A percentile compares a stretch with the other conserved stretches of the same genome.
phyloP scores from a whole-genome alignment of 2,888 invertebrate genomes.

The Nephrotoma flavescens region DNA sequence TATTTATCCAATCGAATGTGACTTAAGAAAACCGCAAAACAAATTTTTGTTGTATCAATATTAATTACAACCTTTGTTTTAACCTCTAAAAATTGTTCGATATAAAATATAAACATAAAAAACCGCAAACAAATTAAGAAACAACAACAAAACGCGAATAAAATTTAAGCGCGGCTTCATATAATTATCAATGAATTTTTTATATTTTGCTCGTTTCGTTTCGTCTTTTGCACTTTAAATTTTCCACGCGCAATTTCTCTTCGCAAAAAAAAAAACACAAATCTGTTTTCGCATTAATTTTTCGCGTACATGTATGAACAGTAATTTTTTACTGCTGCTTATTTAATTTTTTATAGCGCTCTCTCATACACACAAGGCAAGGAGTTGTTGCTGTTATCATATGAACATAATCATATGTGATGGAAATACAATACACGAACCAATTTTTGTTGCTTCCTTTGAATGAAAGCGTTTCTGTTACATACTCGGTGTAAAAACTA shows the following conservation, averaged over 20 bases:
- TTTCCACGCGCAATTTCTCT: not conserved
- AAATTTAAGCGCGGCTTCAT: not conserved
- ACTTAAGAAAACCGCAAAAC: not conserved
- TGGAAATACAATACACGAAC: not conserved
- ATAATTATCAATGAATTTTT: not conserved
- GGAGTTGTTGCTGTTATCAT: not conserved
- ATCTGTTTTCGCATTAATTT: not conserved
- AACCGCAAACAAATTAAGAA: not conserved
- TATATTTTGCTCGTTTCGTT: not conserved
- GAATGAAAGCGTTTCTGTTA: not conserved
- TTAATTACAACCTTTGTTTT: not conserved
- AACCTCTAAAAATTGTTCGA: not conserved
- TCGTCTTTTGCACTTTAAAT: not conserved
- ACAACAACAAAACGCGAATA: not conserved
- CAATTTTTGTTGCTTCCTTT: not conserved
- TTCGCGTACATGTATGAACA: not conserved
- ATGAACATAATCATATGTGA: too few relatives aligned
- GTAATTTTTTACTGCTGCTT: not conserved
- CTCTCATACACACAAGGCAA: not conserved
- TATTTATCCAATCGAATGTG: not conserved
- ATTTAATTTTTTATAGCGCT: not conserved
- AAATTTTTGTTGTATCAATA: not conserved
- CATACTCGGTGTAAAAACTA: not conserved
- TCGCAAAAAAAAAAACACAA: not conserved
- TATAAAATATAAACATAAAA: not conserved